Evolutionary conservation across 2,797 vertebrate species (phyloP), one percentile per base, ranked within the genome.

Genomic region (Myotis myotis): DNA sequence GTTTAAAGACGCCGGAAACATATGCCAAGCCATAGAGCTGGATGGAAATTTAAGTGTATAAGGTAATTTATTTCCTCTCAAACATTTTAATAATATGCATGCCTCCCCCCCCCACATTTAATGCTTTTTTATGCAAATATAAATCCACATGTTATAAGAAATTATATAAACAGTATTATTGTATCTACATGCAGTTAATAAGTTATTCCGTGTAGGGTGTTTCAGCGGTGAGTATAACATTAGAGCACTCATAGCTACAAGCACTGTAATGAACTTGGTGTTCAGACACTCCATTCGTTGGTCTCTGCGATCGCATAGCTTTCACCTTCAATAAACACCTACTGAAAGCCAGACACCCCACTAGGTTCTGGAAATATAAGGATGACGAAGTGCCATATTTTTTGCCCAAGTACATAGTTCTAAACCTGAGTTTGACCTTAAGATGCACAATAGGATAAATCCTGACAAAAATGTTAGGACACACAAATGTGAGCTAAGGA

Each of bases 1-100:
- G 72, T 95, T 96, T 96, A 96, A 97, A 96, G 83, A 96, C 94
- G 80, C 92, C 85, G 95, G 93, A 96, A 98, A 97, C 97, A 94
- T 96, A 94, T 95, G 97, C 94, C 96, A 96, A 94, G 89, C 94
- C 85, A 86, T 47, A 82, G 38, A 93, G 74, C 84, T 92, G 74
- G 72, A 94, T 92, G 74, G 72, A 94, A 93, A 88, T 86, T n/a
- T 93, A 89, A 78, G 74, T 78, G 53, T 91, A 7, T 75, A 55
- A 92, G 36, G 81, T 95, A 89, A 85, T 91, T 92, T 91, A 93
- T 95, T 94, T 97, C 70, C 72, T 88, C 36, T 60, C 70, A 41
- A 92, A 84, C 25, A 83, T 83, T 41, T 93, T 92, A 90, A 85
- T 86, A 88, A 90, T 71, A 66, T 70, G 28, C 36, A 66, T 47